phyloP scores from a whole-genome alignment of 2,888 invertebrate genomes.

The Acleris cristana region DNA sequence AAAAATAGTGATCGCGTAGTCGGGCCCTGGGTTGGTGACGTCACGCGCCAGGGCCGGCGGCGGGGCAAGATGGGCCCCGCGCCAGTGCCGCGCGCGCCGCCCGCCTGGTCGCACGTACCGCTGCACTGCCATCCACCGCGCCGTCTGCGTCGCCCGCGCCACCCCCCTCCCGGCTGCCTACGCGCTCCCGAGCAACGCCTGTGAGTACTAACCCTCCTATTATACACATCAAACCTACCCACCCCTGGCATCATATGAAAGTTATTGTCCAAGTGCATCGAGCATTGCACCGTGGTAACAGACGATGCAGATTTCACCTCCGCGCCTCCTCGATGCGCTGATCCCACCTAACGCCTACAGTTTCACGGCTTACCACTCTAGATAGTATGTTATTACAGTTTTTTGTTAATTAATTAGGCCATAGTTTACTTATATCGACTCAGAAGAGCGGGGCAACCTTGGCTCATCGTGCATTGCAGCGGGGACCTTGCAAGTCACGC shows the following conservation, averaged over 20 bases:
- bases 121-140: conserved; percentile 52
- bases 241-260: conserved; percentile 42
- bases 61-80: conserved; percentile 84
- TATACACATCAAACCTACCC: conserved; percentile 40
- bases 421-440: conserved; percentile 61
- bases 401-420: conserved; percentile 44
- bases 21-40: conserved; percentile 84
- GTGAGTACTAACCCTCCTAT: conserved; percentile 55
- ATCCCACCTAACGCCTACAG: conserved; percentile 29
- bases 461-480: conserved; percentile 84
- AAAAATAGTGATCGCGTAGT: conserved; percentile 76
- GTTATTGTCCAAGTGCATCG: conserved; percentile 60
- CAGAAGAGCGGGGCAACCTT: conserved; percentile 78
- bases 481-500: conserved; percentile 84
- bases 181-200: conserved; percentile 47
- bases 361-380: conserved; percentile 38
- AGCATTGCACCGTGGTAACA: conserved; percentile 64
- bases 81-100: conserved; percentile 83
- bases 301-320: conserved; percentile 75
- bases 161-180: conserved; percentile 52
- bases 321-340: conserved; percentile 49
- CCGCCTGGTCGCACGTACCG: conserved; percentile 71
- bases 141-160: conserved; percentile 46
- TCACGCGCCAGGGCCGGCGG: conserved; percentile 78
- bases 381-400: conserved; percentile 33